Evolutionary conservation across 2,888 invertebrate species (phyloP), one percentile per base, ranked within the genome.

Genomic region (Melieria picta): DNA sequence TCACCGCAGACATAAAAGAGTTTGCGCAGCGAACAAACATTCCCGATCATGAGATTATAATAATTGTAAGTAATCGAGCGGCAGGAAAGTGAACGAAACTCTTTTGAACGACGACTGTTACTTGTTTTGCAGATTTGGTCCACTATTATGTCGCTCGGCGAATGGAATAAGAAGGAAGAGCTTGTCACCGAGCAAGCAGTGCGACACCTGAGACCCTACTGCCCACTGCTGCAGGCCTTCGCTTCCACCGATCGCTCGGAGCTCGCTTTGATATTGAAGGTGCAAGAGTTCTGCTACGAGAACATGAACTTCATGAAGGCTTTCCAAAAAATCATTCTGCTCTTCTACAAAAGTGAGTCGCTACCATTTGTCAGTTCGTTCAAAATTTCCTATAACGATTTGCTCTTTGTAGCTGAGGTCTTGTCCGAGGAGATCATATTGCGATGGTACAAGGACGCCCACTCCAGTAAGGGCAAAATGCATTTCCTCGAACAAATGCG

Each of bases 271-370:
- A 91, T 98, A 83, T 90, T 94, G 78, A 96, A 96, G 88, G 94
- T 98, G 80, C 98, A 98, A 88, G 98, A 98, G 86, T 98, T 94
- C 88, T 98, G 98, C 89, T 98, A 98, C 88, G 97, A 97, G 87
- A 98, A 98, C 90, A 98, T 98, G 97, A 96, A 94, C 87, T 98
- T 98, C 88, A 96, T 98, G 96, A 96, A 96, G 87, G 96, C 96
- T 87, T 98, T 98, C 92, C 96, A 96, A 87, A 98, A 98, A 89
- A 96, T 98, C 83, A 93, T 98, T 82, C 91, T 98, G 88, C 92
- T 98, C 85, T 93, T 98, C 89, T 98, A 98, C 90, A 97, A 96
- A 91, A 95, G 94, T 93, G 87, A 87, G 89, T 78, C 50, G 45
- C 9, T 0, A 13, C 42, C 13, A 7, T 46, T 46, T 55, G 45